Evolutionary conservation across 2,888 invertebrate genomes (phyloP), one percentile per base, ranked within the genome.

Genomic region (Marasmarcha lunaedactyla): DNA sequence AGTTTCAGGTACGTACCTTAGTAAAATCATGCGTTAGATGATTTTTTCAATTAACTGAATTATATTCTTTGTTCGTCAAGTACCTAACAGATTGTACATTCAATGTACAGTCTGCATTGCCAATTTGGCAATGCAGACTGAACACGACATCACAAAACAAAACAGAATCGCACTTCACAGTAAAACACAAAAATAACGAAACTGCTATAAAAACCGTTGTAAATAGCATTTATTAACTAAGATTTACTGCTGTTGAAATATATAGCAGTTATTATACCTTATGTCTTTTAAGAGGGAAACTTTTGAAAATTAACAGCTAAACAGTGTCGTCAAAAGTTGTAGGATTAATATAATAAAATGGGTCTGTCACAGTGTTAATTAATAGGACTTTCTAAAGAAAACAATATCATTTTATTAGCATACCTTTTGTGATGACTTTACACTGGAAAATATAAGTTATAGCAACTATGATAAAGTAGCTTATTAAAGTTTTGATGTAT

Each of bases 371-470:
- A 68, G 63, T 72, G 78, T 69, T 78, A 83, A 81, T 83, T 79
- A 81, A 83, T 81, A 73, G 81, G 67, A 78, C 66, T 81, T 83
- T 69, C 61, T 69, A 69, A 83, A 81, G 79, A 81, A 81, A 79
- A 83, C 81, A 79, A 79, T 83, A 81, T 76, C 73, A 81, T 76
- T 79, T 76, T 79, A 78, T 78, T 78, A 71, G 72, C 78, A 78
- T 76, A 74, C 63, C 20, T 33, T 14, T 41, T 37, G 15, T 11
- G n/a, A 36, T 12, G 15, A 6, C 2, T 5, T 12, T 11, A 36
- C 26, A 36, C 11, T 30, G 20, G 20, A 20, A 20, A 20, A 20
- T 3, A 20, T 20, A 20, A 20, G 20, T 20, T 20, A 20, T 20
- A 20, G 20, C 20, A 20, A 20, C 20, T 20, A 20, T 20, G 20